A percentile compares a stretch with the other conserved stretches of the same genome.
These are phyloP conservation scores for Chironex yamaguchii DNA, from an alignment of 30 jellyfish, hydroid and myxozoan species.

Conservation along the genomic window DNA sequence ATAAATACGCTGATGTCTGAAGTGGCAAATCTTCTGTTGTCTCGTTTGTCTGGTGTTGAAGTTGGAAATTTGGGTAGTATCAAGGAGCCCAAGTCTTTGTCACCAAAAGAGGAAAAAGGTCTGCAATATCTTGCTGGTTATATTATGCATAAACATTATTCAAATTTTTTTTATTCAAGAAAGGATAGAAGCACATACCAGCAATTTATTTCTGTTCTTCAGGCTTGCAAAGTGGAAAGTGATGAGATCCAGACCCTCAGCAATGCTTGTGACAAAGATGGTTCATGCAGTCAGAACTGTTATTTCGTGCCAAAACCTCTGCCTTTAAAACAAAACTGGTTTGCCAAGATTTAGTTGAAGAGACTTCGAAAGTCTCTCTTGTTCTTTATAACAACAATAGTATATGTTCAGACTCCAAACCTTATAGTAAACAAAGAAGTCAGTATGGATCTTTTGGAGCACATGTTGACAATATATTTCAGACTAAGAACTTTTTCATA, in stretches of 20 bases:
- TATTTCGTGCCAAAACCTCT: slow-evolving; percentile 27
- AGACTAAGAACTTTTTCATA: slow-evolving; percentile 36
- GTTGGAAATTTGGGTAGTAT: background rate
- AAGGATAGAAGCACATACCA: slow-evolving; percentile 9
- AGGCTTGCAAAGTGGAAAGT: slow-evolving; percentile 2
- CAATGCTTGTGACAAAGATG: slow-evolving; percentile 35
- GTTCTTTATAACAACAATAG: background rate
- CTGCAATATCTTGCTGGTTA: slow-evolving; percentile 26
- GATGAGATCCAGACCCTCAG: background rate
- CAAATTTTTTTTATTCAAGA: background rate
- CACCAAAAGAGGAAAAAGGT: slow-evolving; percentile 26
- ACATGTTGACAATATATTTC: no score
- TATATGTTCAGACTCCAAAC: background rate
- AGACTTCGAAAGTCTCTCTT: background rate
- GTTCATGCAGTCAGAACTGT: slow-evolving; percentile 6
- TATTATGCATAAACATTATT: slow-evolving; percentile 21
- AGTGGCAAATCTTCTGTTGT: slow-evolving; percentile 40
- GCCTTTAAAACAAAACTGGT: no score
- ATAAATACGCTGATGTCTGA: slow-evolving; percentile 51
- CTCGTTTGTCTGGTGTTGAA: background rate
- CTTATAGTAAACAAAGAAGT: no score
- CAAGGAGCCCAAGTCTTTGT: slow-evolving; percentile 21
- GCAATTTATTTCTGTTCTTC: background rate
- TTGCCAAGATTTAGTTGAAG: background rate
- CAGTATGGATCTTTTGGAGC: no score